Conservation (phyloP, 2,888 invertebrate genomes). For the Diadegma fenestrale region DNA sequence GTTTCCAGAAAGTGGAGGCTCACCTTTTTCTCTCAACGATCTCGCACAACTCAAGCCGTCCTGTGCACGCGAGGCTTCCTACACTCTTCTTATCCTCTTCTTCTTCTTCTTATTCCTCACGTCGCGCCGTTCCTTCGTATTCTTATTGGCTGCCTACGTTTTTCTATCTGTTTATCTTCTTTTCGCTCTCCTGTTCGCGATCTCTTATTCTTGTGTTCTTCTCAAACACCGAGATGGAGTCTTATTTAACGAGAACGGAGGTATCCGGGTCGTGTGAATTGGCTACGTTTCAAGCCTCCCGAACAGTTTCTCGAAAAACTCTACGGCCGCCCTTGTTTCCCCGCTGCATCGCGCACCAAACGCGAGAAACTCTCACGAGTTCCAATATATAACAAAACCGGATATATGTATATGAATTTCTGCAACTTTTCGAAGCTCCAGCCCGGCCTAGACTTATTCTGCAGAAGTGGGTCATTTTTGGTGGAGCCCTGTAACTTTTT, state of each 20-base stretch:
- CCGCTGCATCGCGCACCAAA: constrained; percentile 33
- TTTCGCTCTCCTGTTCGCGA: constrained; percentile 25
- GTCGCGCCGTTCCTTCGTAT: constrained; percentile 46
- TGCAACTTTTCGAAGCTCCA: constrained; percentile 25
- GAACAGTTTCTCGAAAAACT: constrained; percentile 66
- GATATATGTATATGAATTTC: constrained; percentile 13
- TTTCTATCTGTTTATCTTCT: constrained; percentile 22
- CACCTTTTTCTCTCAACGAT: constrained; percentile 19
- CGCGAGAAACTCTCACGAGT: constrained; percentile 37
- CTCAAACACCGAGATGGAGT: constrained; percentile 65
- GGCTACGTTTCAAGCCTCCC: constrained; percentile 72
- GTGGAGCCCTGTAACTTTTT: constrained; percentile 21
- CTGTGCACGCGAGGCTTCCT: constrained; percentile 54
- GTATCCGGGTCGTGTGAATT: constrained; percentile 72
- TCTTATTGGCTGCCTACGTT: constrained; percentile 27
- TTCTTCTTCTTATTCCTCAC: constrained; percentile 43
- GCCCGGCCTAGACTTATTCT: constrained; percentile 21
- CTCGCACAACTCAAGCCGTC: constrained; percentile 58
- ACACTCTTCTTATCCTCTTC: constrained; percentile 21
- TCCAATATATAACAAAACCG: constrained; percentile 2
- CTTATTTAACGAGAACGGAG: constrained; percentile 72
- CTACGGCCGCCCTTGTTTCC: constrained; percentile 39
- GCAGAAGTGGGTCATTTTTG: constrained; percentile 64
- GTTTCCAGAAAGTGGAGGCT: constrained; percentile 59
- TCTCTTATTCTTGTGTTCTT: constrained; percentile 59